Base-by-base conservation (phyloP, 2,113 vertebrate genomes). In the Actenoides hombroni region DNA sequence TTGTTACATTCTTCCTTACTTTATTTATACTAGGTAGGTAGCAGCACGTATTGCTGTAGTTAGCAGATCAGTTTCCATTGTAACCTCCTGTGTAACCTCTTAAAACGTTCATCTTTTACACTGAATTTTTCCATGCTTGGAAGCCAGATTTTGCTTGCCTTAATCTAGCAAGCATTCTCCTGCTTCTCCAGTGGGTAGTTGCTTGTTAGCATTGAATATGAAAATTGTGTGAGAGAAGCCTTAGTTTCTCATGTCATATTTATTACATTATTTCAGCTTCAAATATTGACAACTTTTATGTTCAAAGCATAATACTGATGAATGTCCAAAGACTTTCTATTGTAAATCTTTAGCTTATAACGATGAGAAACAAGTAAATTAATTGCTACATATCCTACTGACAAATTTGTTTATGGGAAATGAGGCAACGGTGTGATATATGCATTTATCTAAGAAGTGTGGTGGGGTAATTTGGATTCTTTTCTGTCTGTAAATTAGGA, bases 121-220 rank as follows among this genome's bases (percentile, higher is more conserved):
- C 13, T 42, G 87, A 85, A 14, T 81, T 89, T 94, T 97, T 96
- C 94, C 54, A 25, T 57, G 8, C 39, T 81, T 69, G 40, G 71
- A 88, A 91, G 68, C 37, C 90, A 90, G 73, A 33, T 85, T 87
- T 94, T 75, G 29, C 70, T 91, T 90, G 77, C 60, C 54, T 92
- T 76, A 80, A 64, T 86, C 67, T 51, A 91, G 59, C 19, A 42
- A 85, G 24, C 42, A 83, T 76, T 93, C 17, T 80, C 78, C 42
- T 90, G 53, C 61, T 94, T 84, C 54, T 90, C 46, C 26, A 78
- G 71, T 83, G 56, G 56, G n/a, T 63, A 33, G n/a, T 54, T 91
- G 25, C 68, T 94, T 37, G 17, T 83, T 63, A 93, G 40, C 31
- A 70, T 90, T 63, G 51, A 67, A 70, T 57, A 63, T 8, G 8